These are phyloP conservation scores for Penaeus monodon DNA, from an alignment of 2,888 invertebrate species.

Conservation along the genomic window DNA sequence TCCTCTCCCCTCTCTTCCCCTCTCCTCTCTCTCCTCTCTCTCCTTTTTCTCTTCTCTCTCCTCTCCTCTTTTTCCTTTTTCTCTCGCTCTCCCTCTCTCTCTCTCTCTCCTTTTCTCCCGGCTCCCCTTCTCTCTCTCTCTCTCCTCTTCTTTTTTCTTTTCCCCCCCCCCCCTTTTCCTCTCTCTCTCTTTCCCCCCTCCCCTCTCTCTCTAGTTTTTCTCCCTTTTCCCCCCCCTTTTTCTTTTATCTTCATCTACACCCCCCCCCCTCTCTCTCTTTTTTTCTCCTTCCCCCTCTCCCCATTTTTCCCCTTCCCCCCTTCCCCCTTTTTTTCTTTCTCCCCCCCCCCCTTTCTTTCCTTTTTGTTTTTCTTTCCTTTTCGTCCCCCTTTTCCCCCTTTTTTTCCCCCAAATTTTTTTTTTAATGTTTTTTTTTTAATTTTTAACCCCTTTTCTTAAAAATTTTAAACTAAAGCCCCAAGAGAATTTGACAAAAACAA, in stretches of 20 bases:
- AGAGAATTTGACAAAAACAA: no score
- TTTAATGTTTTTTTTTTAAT: no score
- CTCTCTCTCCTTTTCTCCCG: neutral
- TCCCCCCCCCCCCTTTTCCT: no score
- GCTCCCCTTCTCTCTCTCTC: neutral
- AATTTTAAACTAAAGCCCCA: no score
- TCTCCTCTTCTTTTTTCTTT: neutral
- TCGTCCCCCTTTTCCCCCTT: neutral
- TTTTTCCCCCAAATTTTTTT: no score
- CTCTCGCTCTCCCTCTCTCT: neutral
- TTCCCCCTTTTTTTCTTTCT: neutral
- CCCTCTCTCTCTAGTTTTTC: no score
- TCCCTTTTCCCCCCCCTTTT: no score
- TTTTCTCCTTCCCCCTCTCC: no score
- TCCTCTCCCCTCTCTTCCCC: neutral
- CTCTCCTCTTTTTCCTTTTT: neutral
- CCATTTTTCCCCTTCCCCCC: neutral
- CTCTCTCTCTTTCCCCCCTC: no score
- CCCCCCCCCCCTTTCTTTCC: neutral
- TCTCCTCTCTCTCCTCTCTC: neutral
- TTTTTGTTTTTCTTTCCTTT: neutral
- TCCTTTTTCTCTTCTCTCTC: neutral
- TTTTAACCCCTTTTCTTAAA: no score
- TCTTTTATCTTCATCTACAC: fast-evolving
- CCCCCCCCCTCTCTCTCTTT: no score